Conservation (phyloP, 53 echinoderm and acorn worm genomes). For the Echinarachnius parma region DNA sequence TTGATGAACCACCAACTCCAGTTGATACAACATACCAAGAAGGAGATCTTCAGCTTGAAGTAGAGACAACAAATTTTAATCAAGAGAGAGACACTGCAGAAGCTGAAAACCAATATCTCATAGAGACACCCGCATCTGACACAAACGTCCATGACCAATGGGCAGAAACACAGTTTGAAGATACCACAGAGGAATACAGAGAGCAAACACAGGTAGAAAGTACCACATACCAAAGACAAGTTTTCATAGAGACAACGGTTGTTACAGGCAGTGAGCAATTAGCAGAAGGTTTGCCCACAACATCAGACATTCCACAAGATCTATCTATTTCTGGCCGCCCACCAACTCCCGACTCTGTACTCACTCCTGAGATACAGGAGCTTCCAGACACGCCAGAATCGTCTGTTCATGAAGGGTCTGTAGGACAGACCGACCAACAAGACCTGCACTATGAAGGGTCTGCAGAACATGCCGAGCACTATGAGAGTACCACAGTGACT, state of each 20-base stretch:
- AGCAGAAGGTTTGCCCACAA: background rate
- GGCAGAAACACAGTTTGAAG: slow-evolving; percentile 30
- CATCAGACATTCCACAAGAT: slow-evolving; percentile 17
- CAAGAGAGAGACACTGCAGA: background rate
- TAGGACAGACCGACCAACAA: slow-evolving; percentile 31
- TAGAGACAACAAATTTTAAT: slow-evolving; percentile 3
- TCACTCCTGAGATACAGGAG: slow-evolving; percentile 84
- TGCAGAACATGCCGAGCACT: no score
- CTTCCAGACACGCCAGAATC: slow-evolving; percentile 96
- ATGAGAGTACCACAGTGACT: slow-evolving; percentile 11
- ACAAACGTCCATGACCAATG: slow-evolving; percentile 23
- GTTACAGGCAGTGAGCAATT: slow-evolving; percentile 16
- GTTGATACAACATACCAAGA: background rate
- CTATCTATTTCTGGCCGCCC: slow-evolving; percentile 5
- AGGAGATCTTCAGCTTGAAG: slow-evolving; percentile 10
- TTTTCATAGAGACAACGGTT: slow-evolving; percentile 34
- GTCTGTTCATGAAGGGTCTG: slow-evolving; percentile 44
- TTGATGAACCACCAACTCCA: slow-evolving; percentile 30
- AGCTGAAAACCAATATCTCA: slow-evolving; percentile 20
- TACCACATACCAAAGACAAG: background rate
- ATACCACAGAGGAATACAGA: slow-evolving; percentile 16
- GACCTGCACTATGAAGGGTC: slow-evolving; percentile 13
- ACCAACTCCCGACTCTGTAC: slow-evolving; percentile 31
- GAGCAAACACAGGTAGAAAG: slow-evolving; percentile 23
- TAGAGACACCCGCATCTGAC: slow-evolving; percentile 37